These are phyloP conservation scores for Anthophora plumipes DNA, from an alignment of 2,888 invertebrate species.

Conservation along the genomic window DNA sequence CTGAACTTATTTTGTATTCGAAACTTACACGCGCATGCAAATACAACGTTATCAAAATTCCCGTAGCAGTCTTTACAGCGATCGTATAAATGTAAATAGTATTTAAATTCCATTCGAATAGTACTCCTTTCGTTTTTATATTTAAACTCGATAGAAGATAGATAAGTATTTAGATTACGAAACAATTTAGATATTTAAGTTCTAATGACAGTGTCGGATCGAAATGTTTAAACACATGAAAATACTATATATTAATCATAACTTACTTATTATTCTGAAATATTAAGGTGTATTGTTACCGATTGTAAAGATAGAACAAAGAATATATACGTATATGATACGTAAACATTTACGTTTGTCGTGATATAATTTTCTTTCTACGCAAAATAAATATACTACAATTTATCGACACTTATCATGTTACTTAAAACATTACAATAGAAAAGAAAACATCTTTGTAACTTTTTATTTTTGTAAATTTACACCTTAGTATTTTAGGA, in stretches of 20 bases:
- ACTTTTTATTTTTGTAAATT: not conserved
- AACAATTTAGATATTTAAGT: not conserved
- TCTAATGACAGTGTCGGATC: not conserved
- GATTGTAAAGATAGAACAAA: constrained; percentile 7
- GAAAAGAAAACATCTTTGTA: not conserved
- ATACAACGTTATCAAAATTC: constrained; percentile 32
- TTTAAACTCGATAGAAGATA: not conserved
- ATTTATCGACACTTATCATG: not conserved
- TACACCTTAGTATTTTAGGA: constrained; percentile 38
- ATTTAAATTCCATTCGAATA: not conserved
- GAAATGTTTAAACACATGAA: not conserved
- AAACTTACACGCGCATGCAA: constrained; percentile 2
- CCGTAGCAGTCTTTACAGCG: not conserved
- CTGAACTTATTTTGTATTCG: constrained; percentile 7
- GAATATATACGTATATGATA: not conserved
- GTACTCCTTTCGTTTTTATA: constrained; percentile 10
- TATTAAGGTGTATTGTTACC: constrained; percentile 36
- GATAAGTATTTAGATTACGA: not conserved
- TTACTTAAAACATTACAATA: not conserved
- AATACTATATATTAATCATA: constrained; percentile 10
- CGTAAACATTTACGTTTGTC: constrained; percentile 8
- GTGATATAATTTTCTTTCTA: not conserved
- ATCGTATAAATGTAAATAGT: constrained; percentile 6
- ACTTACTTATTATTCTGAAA: constrained; percentile 38
- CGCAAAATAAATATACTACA: not conserved